Percentiles rank a stretch among this genome's conserved stretches.
phyloP scores from a whole-genome alignment of 2,797 vertebrate species.

The Distichodus sexfasciatus region DNA sequence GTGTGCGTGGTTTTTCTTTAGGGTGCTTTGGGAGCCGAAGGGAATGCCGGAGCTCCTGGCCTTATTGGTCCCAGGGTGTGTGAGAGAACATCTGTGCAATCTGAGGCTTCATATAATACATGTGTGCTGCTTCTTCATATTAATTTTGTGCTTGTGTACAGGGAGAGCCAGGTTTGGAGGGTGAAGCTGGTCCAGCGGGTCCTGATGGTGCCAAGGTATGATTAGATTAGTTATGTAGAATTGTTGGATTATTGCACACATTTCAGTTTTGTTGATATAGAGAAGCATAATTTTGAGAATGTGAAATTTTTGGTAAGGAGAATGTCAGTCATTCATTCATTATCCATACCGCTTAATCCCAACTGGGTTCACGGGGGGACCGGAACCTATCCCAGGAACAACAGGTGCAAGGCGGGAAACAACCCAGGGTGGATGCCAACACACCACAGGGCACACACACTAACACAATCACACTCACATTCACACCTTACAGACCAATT shows the following conservation, averaged over 20 bases:
- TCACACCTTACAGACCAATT: too few relatives aligned
- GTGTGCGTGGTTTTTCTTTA: constrained; percentile 56
- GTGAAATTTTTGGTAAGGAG: too few relatives aligned
- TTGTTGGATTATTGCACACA: too few relatives aligned
- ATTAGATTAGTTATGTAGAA: neutral
- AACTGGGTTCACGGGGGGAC: too few relatives aligned
- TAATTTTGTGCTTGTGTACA: constrained; percentile 56
- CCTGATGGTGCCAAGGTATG: constrained; percentile 90
- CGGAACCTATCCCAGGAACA: too few relatives aligned
- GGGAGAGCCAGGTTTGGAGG: constrained; percentile 91
- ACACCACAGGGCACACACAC: too few relatives aligned
- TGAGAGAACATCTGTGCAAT: constrained; percentile 63
- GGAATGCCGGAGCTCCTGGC: constrained; percentile 88
- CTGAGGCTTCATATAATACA: neutral
- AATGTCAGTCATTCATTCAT: too few relatives aligned
- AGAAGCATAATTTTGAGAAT: too few relatives aligned
- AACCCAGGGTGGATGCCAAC: too few relatives aligned
- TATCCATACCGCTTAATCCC: neutral
- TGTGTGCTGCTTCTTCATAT: neutral
- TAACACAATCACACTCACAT: too few relatives aligned
- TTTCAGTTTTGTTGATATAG: too few relatives aligned
- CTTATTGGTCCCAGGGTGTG: constrained; percentile 87
- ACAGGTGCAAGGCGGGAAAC: too few relatives aligned
- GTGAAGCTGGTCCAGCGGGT: constrained; percentile 82
- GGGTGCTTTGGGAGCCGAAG: constrained; percentile 84